A percentile compares a stretch with the other conserved stretches of the same genome.
Conservation (phyloP, 2,888 invertebrate species). For the Mantis religiosa region DNA sequence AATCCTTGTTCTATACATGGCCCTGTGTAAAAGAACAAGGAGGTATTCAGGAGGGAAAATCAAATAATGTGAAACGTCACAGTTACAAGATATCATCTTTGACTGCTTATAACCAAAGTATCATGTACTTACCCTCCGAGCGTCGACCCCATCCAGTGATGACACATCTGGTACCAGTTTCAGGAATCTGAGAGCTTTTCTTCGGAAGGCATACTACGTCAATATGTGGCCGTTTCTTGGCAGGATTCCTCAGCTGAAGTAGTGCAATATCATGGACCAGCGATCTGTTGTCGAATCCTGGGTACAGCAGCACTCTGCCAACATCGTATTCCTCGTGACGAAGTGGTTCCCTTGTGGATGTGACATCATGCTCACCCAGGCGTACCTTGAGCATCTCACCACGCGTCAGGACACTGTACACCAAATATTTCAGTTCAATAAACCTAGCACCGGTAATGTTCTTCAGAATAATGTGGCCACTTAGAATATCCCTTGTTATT, state of each 20-base stretch:
- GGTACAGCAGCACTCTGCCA: slow-evolving; percentile 37
- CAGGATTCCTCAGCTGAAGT: slow-evolving; percentile 37
- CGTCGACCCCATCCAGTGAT: slow-evolving; percentile 46
- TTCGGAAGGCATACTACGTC: slow-evolving; percentile 42
- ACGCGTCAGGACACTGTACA: slow-evolving; percentile 9
- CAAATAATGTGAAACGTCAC: no score
- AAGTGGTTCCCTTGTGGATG: slow-evolving; percentile 40
- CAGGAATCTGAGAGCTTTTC: slow-evolving; percentile 33
- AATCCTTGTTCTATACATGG: no score
- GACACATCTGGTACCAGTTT: slow-evolving; percentile 37
- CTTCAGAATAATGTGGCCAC: no score
- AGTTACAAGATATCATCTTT: no score
- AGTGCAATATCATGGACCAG: slow-evolving; percentile 44
- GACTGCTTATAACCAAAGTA: no score
- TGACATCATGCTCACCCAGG: slow-evolving; percentile 45
- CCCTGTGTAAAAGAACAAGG: no score
- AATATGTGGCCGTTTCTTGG: slow-evolving; percentile 38
- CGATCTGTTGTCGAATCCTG: slow-evolving; percentile 41
- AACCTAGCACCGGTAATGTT: no score
- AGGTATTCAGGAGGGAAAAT: no score
- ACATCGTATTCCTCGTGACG: slow-evolving; percentile 42
- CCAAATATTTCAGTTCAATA: not conserved
- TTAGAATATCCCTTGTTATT: no score
- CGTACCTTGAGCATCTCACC: slow-evolving; percentile 40
- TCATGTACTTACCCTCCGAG: slow-evolving; percentile 42